Evolutionary conservation across 2,888 invertebrate genomes (phyloP), one percentile per base, ranked within the genome.

Genomic region (Dermolepida albohirtum): DNA sequence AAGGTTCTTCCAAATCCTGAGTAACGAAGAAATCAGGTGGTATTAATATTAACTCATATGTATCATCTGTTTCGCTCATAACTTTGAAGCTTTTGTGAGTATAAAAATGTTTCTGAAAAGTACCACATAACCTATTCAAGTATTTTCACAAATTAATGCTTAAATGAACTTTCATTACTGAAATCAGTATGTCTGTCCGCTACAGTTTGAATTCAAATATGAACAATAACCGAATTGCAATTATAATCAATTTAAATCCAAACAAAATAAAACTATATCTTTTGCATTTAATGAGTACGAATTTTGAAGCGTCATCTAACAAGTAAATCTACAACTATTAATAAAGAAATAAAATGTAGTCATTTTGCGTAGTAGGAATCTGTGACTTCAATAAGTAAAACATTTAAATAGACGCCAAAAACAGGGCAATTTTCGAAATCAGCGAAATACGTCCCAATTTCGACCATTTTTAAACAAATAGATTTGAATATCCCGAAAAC

Each of bases 51-150:
- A 94, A 86, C 77, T 92, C 89, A 83, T 94, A 94, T 4, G 94
- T 94, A 84, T 94, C 94, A 87, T 93, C 94, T 70, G 90, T 87
- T 78, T 90, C 90, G 84, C 89, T 89, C 89, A 89, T 89, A 79
- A 84, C 80, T 78, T 69, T 34, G 29, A 57, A 49, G 47, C 47
- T 62, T 27, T 14, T 1, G 44, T 4, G 14, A 44, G 5, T 14
- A 8, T 16, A 34, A 49, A 34, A 11, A 2, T 8, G 11, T 6
- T 16, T 34, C 6, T n/a, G 16, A 29, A 34, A 16, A 29, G 16
- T 44, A 34, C 47, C 44, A 62, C 59, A 62, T 62, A 62, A 62
- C 59, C 47, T 59, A 12, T 47, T 34, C 6, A 22, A 47, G 17
- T 47, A 39, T 6, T n/a, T 29, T 16, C 14, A 12, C 34, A 49